These are phyloP conservation scores for Cinclus cinclus DNA, from an alignment of 2,113 vertebrate genomes.

Conservation along the genomic window DNA sequence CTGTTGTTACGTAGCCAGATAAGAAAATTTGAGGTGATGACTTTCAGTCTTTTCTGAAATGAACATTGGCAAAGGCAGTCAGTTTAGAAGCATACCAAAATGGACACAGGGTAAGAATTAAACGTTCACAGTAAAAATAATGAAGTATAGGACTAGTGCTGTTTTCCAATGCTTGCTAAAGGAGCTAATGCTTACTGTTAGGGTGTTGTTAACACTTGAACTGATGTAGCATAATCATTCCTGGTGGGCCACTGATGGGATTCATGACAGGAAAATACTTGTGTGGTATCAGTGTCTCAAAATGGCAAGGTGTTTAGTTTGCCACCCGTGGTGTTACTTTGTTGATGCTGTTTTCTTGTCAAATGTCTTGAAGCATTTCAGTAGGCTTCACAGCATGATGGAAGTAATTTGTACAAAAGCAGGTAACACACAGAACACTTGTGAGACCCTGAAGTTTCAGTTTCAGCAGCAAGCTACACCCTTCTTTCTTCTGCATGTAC, in stretches of 20 bases:
- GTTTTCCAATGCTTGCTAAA: neutral
- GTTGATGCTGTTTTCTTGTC: neutral
- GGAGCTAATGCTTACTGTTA: neutral
- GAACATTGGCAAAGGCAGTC: neutral
- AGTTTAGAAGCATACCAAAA: neutral
- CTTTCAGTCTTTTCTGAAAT: neutral
- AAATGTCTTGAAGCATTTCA: neutral
- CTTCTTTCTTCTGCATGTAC: neutral
- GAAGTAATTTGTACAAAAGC: neutral
- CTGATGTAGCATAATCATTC: neutral
- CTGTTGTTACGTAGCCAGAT: neutral
- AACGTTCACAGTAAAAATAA: neutral
- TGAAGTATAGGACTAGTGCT: neutral
- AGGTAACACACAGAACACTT: neutral
- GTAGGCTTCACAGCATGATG: neutral
- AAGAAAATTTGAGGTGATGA: neutral
- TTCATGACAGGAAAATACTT: neutral
- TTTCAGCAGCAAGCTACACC: neutral
- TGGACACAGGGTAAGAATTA: neutral
- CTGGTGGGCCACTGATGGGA: neutral
- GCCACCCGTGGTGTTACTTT: neutral
- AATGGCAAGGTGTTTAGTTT: neutral
- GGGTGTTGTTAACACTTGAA: neutral
- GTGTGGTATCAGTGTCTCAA: neutral
- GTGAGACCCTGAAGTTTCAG: neutral